Evolutionary conservation across 2,888 invertebrate species (phyloP).

Genomic region (Phengaris arion): DNA sequence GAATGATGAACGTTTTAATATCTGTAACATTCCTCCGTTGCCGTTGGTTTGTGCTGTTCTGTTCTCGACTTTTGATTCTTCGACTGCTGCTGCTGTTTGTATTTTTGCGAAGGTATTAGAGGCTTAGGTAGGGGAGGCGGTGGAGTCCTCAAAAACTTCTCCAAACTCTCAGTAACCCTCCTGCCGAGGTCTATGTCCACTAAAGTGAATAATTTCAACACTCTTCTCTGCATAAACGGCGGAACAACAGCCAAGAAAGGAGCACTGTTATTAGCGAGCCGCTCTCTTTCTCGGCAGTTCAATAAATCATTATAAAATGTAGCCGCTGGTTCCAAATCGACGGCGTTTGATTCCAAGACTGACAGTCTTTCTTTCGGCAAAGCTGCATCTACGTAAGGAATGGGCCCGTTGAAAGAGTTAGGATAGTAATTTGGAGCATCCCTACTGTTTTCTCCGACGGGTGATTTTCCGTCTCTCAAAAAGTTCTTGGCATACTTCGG

Average conservation of each 20-base stretch:
- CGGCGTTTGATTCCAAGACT: conserved; percentile 47
- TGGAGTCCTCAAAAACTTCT: conserved; percentile 29
- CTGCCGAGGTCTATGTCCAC: conserved; percentile 86
- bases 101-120: conserved; percentile 13
- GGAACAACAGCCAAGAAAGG: conserved; percentile 36
- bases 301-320: conserved; percentile 82
- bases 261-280: conserved; percentile 42
- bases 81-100: neutral
- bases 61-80: neutral
- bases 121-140: conserved; percentile 30
- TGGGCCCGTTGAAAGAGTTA: conserved; percentile 94
- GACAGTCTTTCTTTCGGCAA: conserved; percentile 46
- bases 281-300: conserved; percentile 39
- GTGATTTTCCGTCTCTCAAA: conserved; percentile 78
- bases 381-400: conserved; percentile 75
- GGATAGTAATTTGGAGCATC: conserved; percentile 96
- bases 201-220: conserved; percentile 86
- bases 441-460: conserved; percentile 86
- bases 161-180: conserved; percentile 39
- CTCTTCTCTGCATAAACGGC: conserved; percentile 84
- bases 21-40: conserved; percentile 12
- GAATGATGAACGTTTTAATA: neutral
- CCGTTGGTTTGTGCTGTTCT: conserved; percentile 6
- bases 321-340: conserved; percentile 80
- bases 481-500: conserved; percentile 54